Base-by-base conservation (phyloP, 2,888 invertebrate genomes). In the Heteropelma amictum region DNA sequence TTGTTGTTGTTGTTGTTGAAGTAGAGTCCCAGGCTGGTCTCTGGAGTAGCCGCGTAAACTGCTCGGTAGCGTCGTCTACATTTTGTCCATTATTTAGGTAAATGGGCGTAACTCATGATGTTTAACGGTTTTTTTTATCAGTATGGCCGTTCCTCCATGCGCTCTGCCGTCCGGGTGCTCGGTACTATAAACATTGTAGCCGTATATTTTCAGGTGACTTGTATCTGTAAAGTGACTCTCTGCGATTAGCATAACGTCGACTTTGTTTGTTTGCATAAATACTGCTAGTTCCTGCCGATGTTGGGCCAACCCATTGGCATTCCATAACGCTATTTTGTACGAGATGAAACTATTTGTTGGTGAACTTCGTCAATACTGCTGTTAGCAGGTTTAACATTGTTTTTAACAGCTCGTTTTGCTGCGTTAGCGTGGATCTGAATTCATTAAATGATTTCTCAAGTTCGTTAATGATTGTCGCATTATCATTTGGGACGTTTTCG, bases 1-100 rank as follows among this genome's bases (percentile, higher is more conserved):
- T 75, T 40, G 76, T 79, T 30, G 76, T 35, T 76, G 76, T 40
- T 60, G 73, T n/a, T 77, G 80, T 10, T 35, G 77, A 75, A 47
- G 76, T 79, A 35, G 76, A 53, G 19, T 54, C 53, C 71, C 65
- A 60, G 17, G 77, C 79, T 45, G 74, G 67, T 35, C 58, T 42
- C 67, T 69, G 73, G 10, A 79, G 70, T 21, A 69, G 12, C 51
- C 51, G 33, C 19, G 60, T 77, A 17, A 80, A 63, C 17, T 68
- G 58, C 51, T 77, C 63, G 4, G 49, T 60, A 17, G 77, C 77
- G 12, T 42, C 54, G 6, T 81, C 78, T 7, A 79, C 77, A 17
- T 79, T 63, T 33, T 64, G 49, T n/a, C 61, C 63, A 26, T 61
- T 70, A 77, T 76, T 77, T 38, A 80, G 61, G 3, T 58, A 35